Base-by-base conservation (phyloP, 2,888 invertebrate species). In the Hyposoter dolosus region DNA sequence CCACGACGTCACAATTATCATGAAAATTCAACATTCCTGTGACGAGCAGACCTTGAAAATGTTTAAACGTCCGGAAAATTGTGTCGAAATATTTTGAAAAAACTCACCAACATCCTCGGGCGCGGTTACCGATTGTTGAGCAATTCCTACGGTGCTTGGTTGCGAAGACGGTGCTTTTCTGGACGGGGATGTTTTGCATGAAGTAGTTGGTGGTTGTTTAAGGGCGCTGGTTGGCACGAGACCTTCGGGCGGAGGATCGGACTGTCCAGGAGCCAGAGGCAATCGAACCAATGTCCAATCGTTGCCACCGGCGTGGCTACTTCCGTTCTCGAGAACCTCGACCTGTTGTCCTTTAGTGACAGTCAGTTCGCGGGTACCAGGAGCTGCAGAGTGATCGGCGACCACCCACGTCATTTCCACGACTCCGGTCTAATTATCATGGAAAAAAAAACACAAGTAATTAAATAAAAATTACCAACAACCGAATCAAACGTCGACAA, bases 341-440 rank as follows among this genome's bases (percentile, higher is more conserved):
- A 99, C 98, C 94, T 98, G 98, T 95, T 98, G 98, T 35, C 99
- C 99, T 94, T 98, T 98, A 88, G 95, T 95, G 66, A 99, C 98
- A 78, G 96, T 96, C 90, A 99, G 94, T 94, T 99, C 98, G 81
- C 97, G 96, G 69, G 97, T 95, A 89, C 97, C 96, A 15, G 96
- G 95, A 23, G 97, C 95, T n/a, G 97, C 96, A 40, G 95, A 95
- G 94, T 97, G 98, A 94, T 99, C 98, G 88, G 97, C 97, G 82
- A 98, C 96, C 90, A 98, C 98, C 98, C 98, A 98, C 85, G 98
- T 98, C 96, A 98, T 97, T 94, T 98, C 98, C 88, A 97, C 96
- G 82, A 97, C 97, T 90, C 97, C 97, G 82, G 96, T 95, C 97
- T 97, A 95, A 45, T 65, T 63, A 7, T 12, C 43, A 15, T 60